Evolutionary conservation across 1,140 invertebrate species (phyloP), one percentile per base, ranked within the genome.

Genomic region (Drosophila ficusphila): DNA sequence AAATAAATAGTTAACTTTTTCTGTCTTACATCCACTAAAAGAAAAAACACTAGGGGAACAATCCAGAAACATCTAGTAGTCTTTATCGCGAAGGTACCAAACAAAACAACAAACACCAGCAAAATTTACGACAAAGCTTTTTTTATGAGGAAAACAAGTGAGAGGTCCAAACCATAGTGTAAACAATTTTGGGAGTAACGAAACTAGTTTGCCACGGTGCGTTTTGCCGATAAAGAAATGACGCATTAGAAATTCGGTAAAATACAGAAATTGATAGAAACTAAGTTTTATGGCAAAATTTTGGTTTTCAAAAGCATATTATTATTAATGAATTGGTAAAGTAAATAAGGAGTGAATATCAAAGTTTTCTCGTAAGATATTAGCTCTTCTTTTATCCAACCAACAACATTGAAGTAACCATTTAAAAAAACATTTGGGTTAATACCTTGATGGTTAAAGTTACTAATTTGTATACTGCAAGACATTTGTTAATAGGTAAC

Each of bases 181-280:
- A 62, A 73, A 73, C 61, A 34, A 34, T 67, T 67, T 67, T 67
- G 44, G 44, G 56, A 48, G 48, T 48, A 73, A 54, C 16, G 51
- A 77, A 77, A 76, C 74, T 64, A 46, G 74, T 77, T 77, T 76
- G 29, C 23, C 33, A 29, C 47, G 68, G 47, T 62, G 69, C 47
- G 54, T 61, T 72, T 72, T 46, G 47, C 48, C 47, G 34, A 36
- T 49, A 73, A 73, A 73, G 27, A 73, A 62, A 73, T 73, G 69
- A 48, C 69, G 69, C 69, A 73, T 72, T 62, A 72, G 33, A 18
- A 41, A 47, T 53, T 62, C 16, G 27, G 56, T 36, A 41, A 51
- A 6, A 19, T 73, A 39, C 53, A 34, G 68, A 72, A 72, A 27
- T 31, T 4, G 19, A 12, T 41, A 34, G 47, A 61, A 46, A 29